Percentiles rank a stretch among this genome's conserved stretches.
Evolutionary conservation across 1,140 invertebrate species (phyloP).

Genomic region (Atta cephalotes): DNA sequence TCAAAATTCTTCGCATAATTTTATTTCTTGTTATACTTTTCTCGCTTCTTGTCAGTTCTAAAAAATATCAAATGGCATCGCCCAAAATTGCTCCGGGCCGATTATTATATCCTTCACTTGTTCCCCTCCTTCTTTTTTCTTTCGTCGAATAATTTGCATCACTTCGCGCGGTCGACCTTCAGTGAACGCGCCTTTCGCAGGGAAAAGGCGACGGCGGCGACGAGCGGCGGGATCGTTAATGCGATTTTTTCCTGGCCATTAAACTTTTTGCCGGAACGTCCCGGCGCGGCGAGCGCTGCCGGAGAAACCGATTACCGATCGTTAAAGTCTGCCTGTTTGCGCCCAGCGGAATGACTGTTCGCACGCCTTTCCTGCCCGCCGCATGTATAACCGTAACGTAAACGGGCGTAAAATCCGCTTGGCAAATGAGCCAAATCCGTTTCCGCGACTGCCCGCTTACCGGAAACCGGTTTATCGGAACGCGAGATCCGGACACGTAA

Average conservation of each 20-base stretch:
- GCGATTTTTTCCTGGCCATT: constrained; percentile 69
- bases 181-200: constrained; percentile 36
- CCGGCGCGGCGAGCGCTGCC: constrained; percentile 38
- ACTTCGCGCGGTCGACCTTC: constrained; percentile 54
- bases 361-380: constrained; percentile 24
- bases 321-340: constrained; percentile 69
- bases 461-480: constrained; percentile 45
- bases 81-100: background rate
- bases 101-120: constrained; percentile 30
- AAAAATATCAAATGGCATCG: background rate
- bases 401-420: constrained; percentile 30
- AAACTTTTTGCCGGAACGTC: constrained; percentile 68
- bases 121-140: background rate
- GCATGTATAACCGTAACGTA: constrained; percentile 21
- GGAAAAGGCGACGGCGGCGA: constrained; percentile 48
- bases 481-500: background rate
- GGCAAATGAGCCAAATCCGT: constrained; percentile 38
- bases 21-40: background rate
- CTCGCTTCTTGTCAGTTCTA: background rate
- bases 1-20: background rate
- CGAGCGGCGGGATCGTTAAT: constrained; percentile 65
- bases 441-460: constrained; percentile 29
- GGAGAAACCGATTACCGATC: constrained; percentile 68
- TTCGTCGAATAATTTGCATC: constrained; percentile 12
- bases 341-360: constrained; percentile 33